A percentile compares a stretch with the other conserved stretches of the same genome.
Conservation (phyloP, 2,888 invertebrate species). For the Lydus trimaculatus region DNA sequence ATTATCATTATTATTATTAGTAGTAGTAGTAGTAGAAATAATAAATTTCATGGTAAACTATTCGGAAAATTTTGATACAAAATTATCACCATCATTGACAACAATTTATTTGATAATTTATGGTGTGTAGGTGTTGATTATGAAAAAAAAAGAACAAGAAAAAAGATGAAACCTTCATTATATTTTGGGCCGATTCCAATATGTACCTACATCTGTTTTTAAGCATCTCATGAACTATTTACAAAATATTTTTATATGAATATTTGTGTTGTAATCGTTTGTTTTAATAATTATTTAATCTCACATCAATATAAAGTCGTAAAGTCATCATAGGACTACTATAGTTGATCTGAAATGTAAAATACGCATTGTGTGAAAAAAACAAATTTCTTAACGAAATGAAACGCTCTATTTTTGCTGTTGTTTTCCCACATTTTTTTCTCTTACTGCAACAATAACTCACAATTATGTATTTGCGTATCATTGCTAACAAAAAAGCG, state of each 20-base stretch:
- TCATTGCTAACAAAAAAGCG: not conserved
- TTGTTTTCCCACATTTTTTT: not conserved
- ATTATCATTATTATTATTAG: not conserved
- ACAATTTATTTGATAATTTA: not conserved
- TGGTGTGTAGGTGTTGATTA: not conserved
- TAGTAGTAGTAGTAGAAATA: too few species aligned
- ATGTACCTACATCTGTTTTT: not conserved
- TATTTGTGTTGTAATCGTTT: not conserved
- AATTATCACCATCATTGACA: not conserved
- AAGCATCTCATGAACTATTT: not conserved
- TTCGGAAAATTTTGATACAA: not conserved
- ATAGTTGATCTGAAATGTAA: not conserved
- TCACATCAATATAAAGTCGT: not conserved
- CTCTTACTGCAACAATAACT: not conserved
- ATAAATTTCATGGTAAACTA: too few species aligned
- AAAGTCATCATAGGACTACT: not conserved
- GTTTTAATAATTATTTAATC: not conserved
- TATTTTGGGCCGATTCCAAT: constrained; percentile 1
- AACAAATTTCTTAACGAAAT: too few species aligned
- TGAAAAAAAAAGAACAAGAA: not conserved
- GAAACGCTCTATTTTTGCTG: too few species aligned
- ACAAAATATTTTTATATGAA: not conserved
- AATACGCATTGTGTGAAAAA: too few species aligned
- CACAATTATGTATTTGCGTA: not conserved
- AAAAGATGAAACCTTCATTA: not conserved